Evolutionary conservation across 2,113 vertebrate genomes (phyloP).

Genomic region (Geococcyx californianus): DNA sequence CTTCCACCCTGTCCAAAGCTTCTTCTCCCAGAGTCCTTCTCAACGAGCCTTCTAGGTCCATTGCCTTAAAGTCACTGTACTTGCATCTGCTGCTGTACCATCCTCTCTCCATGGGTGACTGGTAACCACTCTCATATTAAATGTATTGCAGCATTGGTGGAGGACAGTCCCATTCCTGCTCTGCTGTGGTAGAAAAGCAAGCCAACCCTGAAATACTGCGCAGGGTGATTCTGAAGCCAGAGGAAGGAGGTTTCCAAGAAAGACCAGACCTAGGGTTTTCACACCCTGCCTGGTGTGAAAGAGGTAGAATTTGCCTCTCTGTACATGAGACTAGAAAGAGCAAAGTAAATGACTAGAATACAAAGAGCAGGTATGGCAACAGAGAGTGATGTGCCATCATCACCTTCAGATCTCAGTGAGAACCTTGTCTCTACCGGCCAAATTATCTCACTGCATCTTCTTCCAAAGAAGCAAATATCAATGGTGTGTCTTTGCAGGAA

Average conservation of each 20-base stretch:
- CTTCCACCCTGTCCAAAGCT: not conserved
- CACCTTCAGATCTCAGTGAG: not conserved
- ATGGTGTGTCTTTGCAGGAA: not conserved
- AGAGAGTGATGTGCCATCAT: not conserved
- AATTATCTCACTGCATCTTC: not conserved
- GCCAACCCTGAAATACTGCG: not conserved
- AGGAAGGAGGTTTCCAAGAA: not conserved
- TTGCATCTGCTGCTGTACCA: not conserved
- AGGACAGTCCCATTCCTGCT: not conserved
- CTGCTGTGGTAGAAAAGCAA: not conserved
- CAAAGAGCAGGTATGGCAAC: not conserved
- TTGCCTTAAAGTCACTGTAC: not conserved
- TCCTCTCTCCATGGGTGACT: not conserved
- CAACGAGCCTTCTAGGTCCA: not conserved
- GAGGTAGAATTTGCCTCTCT: not conserved
- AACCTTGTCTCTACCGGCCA: not conserved
- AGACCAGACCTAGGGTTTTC: not conserved
- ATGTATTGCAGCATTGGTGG: not conserved
- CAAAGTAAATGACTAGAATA: not conserved
- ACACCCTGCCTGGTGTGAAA: not conserved
- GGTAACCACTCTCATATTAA: not conserved
- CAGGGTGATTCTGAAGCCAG: not conserved
- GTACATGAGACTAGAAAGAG: not conserved
- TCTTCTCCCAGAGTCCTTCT: not conserved
- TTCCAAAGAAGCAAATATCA: not conserved